A percentile compares a stretch with the other conserved stretches of the same genome.
Evolutionary conservation across 2,888 invertebrate genomes (phyloP).

Genomic region (Salticus scenicus): DNA sequence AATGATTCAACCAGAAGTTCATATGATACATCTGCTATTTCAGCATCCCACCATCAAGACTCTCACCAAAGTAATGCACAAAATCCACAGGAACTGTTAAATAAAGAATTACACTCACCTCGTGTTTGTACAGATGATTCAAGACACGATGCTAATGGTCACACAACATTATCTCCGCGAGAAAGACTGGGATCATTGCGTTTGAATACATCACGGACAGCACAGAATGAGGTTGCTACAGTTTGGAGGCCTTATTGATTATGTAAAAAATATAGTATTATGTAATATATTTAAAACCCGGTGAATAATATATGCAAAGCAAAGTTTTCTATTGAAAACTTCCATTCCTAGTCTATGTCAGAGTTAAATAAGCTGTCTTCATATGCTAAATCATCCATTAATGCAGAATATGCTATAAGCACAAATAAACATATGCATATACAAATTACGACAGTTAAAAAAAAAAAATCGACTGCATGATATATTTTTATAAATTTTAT

Average conservation of each 20-base stretch:
- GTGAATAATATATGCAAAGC: background rate
- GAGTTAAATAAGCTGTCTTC: background rate
- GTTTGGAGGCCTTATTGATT: constrained; percentile 72
- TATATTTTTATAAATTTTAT: no score
- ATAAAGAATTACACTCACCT: constrained; percentile 45
- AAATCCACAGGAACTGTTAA: background rate
- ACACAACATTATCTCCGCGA: constrained; percentile 18
- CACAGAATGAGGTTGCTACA: constrained; percentile 60
- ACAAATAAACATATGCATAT: no score
- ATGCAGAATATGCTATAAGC: no score
- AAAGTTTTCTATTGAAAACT: background rate
- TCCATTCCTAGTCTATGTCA: background rate
- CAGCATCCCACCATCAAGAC: constrained; percentile 31
- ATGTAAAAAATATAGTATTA: background rate
- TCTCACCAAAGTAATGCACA: background rate
- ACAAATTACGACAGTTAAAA: no score
- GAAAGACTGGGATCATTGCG: constrained; percentile 38
- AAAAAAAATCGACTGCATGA: no score
- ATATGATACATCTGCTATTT: constrained; percentile 47
- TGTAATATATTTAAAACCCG: constrained; percentile 22
- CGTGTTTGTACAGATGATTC: constrained; percentile 32
- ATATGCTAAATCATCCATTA: no score
- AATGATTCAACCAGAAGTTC: constrained; percentile 70
- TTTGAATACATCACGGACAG: constrained; percentile 41
- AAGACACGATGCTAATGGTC: constrained; percentile 43